A percentile compares a stretch with the other conserved stretches of the same genome.
These are phyloP conservation scores for Glyphotaelius pellucidus DNA, from an alignment of 2,888 invertebrate genomes.

Conservation along the genomic window DNA sequence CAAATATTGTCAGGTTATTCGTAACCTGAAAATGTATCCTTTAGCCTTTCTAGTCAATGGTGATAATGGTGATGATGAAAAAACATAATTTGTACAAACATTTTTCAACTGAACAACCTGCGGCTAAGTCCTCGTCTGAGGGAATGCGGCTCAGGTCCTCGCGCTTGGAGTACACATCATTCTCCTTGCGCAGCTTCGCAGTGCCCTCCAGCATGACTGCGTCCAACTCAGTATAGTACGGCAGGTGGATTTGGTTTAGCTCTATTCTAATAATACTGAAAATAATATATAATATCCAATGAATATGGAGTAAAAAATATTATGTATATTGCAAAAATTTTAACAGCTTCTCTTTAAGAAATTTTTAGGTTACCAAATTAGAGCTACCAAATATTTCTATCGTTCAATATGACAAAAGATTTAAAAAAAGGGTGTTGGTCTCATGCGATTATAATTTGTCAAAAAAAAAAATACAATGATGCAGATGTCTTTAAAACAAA, in stretches of 20 bases:
- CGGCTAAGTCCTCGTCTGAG: constrained; percentile 51
- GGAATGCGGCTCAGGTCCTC: constrained; percentile 53
- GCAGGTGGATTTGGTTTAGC: constrained; percentile 87
- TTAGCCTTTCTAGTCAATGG: too few species aligned
- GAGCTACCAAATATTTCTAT: too few species aligned
- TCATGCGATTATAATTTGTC: too few species aligned
- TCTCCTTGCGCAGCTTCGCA: constrained; percentile 71
- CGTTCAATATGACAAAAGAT: too few species aligned
- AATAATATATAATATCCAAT: constrained; percentile 64
- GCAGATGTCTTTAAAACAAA: too few species aligned
- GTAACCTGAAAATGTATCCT: too few species aligned
- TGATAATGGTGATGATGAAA: neutral
- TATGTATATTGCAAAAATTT: neutral
- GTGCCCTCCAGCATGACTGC: constrained; percentile 88
- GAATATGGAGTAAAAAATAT: neutral
- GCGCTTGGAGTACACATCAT: constrained; percentile 48
- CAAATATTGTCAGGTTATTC: too few species aligned
- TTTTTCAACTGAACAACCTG: constrained; percentile 49
- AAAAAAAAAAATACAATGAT: too few species aligned
- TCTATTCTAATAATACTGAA: constrained; percentile 88
- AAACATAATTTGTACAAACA: constrained; percentile 42
- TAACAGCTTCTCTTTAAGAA: neutral
- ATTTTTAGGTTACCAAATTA: neutral
- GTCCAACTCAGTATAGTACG: constrained; percentile 93
- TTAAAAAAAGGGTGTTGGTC: too few species aligned